These are phyloP conservation scores for Amblyornis subalaris DNA, from an alignment of 2,113 vertebrate species.

Conservation along the genomic window DNA sequence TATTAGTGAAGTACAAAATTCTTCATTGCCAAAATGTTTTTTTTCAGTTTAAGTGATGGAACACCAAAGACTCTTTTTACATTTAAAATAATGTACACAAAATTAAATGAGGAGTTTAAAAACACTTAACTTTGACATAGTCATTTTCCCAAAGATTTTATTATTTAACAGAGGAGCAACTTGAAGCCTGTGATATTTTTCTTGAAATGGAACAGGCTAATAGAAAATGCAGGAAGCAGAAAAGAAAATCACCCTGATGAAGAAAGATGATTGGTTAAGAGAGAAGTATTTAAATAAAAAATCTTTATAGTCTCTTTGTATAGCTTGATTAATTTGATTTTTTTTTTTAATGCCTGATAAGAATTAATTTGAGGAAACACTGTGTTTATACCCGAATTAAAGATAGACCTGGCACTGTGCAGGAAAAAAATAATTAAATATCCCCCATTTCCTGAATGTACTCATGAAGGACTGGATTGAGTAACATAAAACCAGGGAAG, in stretches of 20 bases:
- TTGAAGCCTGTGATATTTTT: background rate
- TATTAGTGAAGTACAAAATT: background rate
- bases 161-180: background rate
- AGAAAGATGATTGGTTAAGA: background rate
- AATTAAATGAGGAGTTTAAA: background rate
- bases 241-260: background rate
- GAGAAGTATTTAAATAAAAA: background rate
- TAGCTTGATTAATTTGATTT: background rate
- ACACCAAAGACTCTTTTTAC: background rate
- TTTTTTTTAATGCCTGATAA: background rate
- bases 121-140: background rate
- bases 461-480: background rate
- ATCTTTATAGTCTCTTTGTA: background rate
- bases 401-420: background rate
- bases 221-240: background rate
- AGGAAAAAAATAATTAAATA: background rate
- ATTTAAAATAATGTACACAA: background rate
- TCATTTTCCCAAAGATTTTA: background rate
- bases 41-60: background rate
- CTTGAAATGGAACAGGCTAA: background rate
- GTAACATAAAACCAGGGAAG: background rate
- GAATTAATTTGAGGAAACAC: background rate
- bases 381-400: background rate
- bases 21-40: background rate
- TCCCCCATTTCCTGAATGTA: background rate